Evolutionary conservation across 2,888 invertebrate species (phyloP), one percentile per base, ranked within the genome.

Genomic region (Eulithis prunata): DNA sequence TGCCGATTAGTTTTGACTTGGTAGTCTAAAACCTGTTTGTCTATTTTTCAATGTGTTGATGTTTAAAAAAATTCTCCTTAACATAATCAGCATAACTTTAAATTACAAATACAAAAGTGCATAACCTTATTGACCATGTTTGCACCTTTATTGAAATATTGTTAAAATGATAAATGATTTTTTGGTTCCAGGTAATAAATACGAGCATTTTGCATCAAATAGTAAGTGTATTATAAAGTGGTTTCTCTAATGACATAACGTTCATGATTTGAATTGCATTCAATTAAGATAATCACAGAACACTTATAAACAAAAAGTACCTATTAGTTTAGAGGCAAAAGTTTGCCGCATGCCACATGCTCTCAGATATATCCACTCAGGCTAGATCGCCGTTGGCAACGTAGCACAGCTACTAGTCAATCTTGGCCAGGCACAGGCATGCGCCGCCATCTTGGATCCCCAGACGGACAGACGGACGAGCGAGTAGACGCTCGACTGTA

Each of bases 401-500:
- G 83, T 78, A 84, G 80, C 82, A 85, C 86, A 86, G 90, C 90
- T 90, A 90, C 90, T 88, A 92, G 91, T 91, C 91, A 91, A 90
- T 90, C 90, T 89, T 86, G 85, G 83, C 79, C 78, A 86, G 90
- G 90, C 89, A 91, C 78, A 85, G 90, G 90, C 89, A 92, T 89
- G 90, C 85, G 84, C 86, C 87, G 81, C 89, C 90, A 91, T 90
- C 80, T 90, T 89, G 85, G 72, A 77, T 80, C 70, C 75, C 75
- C 59, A 78, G 75, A 77, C 77, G 77, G 84, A 88, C 86, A 82
- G 85, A 87, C 86, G 80, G 83, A 87, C 85, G 86, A 80, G 82
- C 81, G 80, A 80, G 84, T 82, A 84, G 87, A 87, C 82, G 82
- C 81, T 84, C 79, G 82, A 83, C 87, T 87, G 86, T 90, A 91